A percentile compares a stretch with the other conserved stretches of the same genome.
These are phyloP conservation scores for Chrysotoxum bicinctum DNA, from an alignment of 2,888 invertebrate genomes.

Conservation along the genomic window DNA sequence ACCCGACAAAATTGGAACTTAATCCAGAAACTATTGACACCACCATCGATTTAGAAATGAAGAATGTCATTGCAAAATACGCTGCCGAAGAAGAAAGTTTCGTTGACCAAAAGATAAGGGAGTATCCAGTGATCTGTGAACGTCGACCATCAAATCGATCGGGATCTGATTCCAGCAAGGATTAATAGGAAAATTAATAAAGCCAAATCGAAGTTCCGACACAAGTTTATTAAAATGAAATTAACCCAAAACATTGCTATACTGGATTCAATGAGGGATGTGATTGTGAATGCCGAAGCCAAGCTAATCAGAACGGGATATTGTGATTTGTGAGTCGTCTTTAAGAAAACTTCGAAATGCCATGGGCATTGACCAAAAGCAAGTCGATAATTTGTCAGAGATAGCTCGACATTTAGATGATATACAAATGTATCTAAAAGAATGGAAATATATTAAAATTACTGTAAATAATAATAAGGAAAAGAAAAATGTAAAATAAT, in stretches of 20 bases:
- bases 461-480: too few species aligned
- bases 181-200: conserved; percentile 79
- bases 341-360: conserved; percentile 75
- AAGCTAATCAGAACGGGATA: conserved; percentile 76
- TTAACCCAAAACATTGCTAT: conserved; percentile 75
- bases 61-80: conserved; percentile 76
- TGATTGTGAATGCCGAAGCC: conserved; percentile 76
- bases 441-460: too few species aligned
- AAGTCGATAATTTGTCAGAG: conserved; percentile 21
- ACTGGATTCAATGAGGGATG: conserved; percentile 75
- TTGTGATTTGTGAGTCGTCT: conserved; percentile 63
- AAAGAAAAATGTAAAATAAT: too few species aligned
- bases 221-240: conserved; percentile 76
- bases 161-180: conserved; percentile 70
- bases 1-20: neutral
- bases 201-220: conserved; percentile 77
- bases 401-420: neutral
- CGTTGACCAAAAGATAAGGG: conserved; percentile 77
- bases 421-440: conserved; percentile 1
- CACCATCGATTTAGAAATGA: conserved; percentile 76
- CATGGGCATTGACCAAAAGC: conserved; percentile 74
- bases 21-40: conserved; percentile 72
- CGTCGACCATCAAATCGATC: conserved; percentile 73
- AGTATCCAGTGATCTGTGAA: conserved; percentile 77
- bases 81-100: conserved; percentile 76